phyloP scores from a whole-genome alignment of 1,140 invertebrate genomes.

The Episyrphus balteatus region DNA sequence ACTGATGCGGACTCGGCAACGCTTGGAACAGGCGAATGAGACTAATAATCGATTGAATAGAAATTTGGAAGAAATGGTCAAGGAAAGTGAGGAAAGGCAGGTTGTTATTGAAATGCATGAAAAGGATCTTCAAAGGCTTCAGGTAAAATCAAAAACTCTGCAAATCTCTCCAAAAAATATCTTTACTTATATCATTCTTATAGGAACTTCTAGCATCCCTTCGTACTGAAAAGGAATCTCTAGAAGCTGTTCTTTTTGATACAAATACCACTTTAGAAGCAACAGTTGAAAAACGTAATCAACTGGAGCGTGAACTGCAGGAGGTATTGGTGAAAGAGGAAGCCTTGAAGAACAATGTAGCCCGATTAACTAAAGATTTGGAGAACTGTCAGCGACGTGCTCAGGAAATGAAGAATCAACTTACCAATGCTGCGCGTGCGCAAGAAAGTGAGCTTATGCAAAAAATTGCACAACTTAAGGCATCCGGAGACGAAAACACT shows the following conservation, averaged over 20 bases:
- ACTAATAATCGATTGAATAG: constrained; percentile 65
- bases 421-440: constrained; percentile 57
- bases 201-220: constrained; percentile 63
- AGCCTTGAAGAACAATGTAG: constrained; percentile 55
- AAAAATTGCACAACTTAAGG: constrained; percentile 56
- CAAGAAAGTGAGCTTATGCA: constrained; percentile 68
- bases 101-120: constrained; percentile 62
- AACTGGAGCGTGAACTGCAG: constrained; percentile 64
- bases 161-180: background rate
- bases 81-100: constrained; percentile 73
- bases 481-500: constrained; percentile 57
- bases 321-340: constrained; percentile 65
- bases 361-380: constrained; percentile 59
- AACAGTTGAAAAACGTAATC: constrained; percentile 54
- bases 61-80: constrained; percentile 65
- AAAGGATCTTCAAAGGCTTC: constrained; percentile 62
- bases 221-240: constrained; percentile 66
- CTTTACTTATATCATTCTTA: background rate
- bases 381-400: constrained; percentile 61
- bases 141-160: constrained; percentile 7
- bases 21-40: constrained; percentile 64
- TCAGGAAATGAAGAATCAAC: constrained; percentile 57
- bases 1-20: constrained; percentile 56
- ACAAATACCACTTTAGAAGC: constrained; percentile 66
- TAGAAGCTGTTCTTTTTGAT: constrained; percentile 71